A percentile compares a stretch with the other conserved stretches of the same genome.
Conservation (phyloP, 2,888 invertebrate species). For the Atherix ibis region DNA sequence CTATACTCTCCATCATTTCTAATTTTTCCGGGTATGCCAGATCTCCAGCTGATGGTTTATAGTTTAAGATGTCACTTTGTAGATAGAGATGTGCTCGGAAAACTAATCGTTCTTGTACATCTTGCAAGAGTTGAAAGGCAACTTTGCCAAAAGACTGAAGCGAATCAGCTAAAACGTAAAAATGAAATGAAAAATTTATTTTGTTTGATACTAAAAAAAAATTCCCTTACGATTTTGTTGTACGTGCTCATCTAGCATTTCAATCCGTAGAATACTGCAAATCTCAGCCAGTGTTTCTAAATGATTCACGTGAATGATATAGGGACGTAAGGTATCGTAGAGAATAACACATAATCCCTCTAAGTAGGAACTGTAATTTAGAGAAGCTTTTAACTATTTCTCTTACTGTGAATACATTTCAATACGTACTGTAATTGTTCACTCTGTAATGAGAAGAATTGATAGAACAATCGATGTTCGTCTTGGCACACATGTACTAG, state of each 20-base stretch:
- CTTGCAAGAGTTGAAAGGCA: conserved; percentile 72
- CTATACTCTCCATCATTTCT: conserved; percentile 88
- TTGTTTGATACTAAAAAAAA: conserved; percentile 1
- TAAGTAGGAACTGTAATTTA: conserved; percentile 48
- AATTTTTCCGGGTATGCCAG: conserved; percentile 95
- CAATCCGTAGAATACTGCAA: conserved; percentile 79
- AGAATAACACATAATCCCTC: conserved; percentile 72
- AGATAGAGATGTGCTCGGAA: conserved; percentile 91
- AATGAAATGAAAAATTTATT: neutral
- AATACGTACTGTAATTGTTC: conserved; percentile 41
- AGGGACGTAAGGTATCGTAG: conserved; percentile 84
- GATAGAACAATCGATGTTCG: conserved; percentile 78
- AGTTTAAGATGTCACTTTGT: conserved; percentile 74
- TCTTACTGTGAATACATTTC: no score
- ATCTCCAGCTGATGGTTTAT: conserved; percentile 85
- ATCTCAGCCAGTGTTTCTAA: conserved; percentile 94
- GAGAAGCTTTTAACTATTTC: neutral
- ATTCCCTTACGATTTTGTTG: conserved; percentile 56
- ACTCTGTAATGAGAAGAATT: conserved; percentile 67
- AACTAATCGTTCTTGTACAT: conserved; percentile 91
- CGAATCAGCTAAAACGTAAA: conserved; percentile 40
- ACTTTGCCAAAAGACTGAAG: conserved; percentile 61
- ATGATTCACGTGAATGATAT: conserved; percentile 92
- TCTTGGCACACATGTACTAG: conserved; percentile 88
- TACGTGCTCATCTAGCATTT: conserved; percentile 85